A percentile compares a stretch with the other conserved stretches of the same genome.
phyloP scores from a whole-genome alignment of 2,113 vertebrate species.

The Ancistrus triradiatus region DNA sequence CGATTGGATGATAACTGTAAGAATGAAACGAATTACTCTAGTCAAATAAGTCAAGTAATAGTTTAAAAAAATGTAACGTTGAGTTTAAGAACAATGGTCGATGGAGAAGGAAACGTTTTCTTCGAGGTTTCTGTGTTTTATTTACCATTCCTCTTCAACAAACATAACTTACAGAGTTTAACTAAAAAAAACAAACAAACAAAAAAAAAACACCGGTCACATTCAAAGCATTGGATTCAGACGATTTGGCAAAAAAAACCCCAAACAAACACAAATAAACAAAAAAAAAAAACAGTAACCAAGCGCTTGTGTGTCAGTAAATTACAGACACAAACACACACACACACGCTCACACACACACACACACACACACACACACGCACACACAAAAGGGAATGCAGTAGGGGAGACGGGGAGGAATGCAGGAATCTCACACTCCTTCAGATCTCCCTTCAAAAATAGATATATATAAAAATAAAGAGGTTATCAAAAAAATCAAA shows the following conservation, averaged over 20 bases:
- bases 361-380: constrained; percentile 12
- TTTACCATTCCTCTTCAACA: constrained; percentile 50
- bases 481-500: constrained; percentile 34
- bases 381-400: constrained; percentile 61
- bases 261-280: constrained; percentile 51
- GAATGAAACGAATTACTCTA: too few species aligned
- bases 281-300: constrained; percentile 41
- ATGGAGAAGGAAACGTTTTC: constrained; percentile 1
- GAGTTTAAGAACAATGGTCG: background rate
- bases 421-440: constrained; percentile 49
- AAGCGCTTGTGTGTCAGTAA: constrained; percentile 36
- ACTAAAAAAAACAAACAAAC: too few species aligned
- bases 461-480: constrained; percentile 13
- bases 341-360: constrained; percentile 5
- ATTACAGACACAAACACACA: constrained; percentile 37
- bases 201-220: constrained; percentile 46
- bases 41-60: too few species aligned
- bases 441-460: constrained; percentile 27
- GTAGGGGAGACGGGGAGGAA: constrained; percentile 56
- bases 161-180: constrained; percentile 48
- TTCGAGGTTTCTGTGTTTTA: constrained; percentile 50
- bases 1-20: too few species aligned
- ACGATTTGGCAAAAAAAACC: constrained; percentile 49
- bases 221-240: constrained; percentile 45
- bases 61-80: background rate